Evolutionary conservation across 2,888 invertebrate genomes (phyloP), one percentile per base, ranked within the genome.

Genomic region (Tipula vernalis): DNA sequence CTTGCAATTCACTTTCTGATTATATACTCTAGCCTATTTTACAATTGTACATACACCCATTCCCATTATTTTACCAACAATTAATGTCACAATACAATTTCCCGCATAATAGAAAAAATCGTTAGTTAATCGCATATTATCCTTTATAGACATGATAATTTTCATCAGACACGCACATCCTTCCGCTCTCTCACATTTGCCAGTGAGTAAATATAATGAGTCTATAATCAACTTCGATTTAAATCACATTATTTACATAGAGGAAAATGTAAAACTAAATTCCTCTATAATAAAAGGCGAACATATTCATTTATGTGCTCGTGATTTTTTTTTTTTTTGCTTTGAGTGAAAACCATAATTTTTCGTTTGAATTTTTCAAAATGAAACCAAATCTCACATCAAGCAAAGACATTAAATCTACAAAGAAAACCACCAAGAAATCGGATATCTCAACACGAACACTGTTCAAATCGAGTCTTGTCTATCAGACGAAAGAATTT

Each of bases 401-500:
- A 71, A 71, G 71, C 71, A 28, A 71, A 71, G 71, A 71, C 71
- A 71, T 71, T 71, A 71, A 71, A 71, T 10, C 84, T 6, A 39
- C 13, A 39, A 84, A 84, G 41, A 41, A 84, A 84, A n/a, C 41
- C 6, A 39, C 41, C 5, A 39, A 84, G 41, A 84, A 84, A 84
- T 15, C 84, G 42, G 85, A 85, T 42, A 44, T 87, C 36, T 83
- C 87, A 87, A 86, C 87, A 41, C 44, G 87, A 44, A 86, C 86
- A 47, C 71, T 91, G 84, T 90, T 94, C 88, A 90, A 94, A 36
- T 93, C 95, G 0, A 96, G 95, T 90, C 93, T 94, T 89, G 93
- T 93, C 44, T 94, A 95, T 89, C 96, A 96, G 90, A 94, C 94
- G 0, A 94, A 94, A 87, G 94, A 95, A 89, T 96, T 95, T 90